Conservation (phyloP, 2,888 invertebrate species). For the Tinea pellionella region DNA sequence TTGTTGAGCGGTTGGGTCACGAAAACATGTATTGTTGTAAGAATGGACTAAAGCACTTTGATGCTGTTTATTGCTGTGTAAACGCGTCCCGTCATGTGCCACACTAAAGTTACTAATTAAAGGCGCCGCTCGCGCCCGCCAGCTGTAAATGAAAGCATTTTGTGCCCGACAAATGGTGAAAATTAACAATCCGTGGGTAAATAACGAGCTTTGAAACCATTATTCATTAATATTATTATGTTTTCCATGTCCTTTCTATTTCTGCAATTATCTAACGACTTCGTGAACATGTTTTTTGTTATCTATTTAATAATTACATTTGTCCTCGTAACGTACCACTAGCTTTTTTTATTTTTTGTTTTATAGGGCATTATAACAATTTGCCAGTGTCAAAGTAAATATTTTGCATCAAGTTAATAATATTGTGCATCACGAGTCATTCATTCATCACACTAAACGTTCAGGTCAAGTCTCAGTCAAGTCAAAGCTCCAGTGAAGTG, state of each 20-base stretch:
- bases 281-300: too few relatives aligned
- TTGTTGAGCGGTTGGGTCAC: slow-evolving; percentile 19
- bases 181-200: slow-evolving; percentile 9
- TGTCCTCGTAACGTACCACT: too few relatives aligned
- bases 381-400: too few relatives aligned
- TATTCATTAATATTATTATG: neutral
- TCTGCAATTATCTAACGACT: too few relatives aligned
- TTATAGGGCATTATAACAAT: too few relatives aligned
- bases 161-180: neutral
- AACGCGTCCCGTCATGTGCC: slow-evolving; percentile 19
- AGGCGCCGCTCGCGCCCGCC: neutral
- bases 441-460: too few relatives aligned
- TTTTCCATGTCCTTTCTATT: neutral
- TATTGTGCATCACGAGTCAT: too few relatives aligned
- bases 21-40: slow-evolving; percentile 13
- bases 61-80: slow-evolving; percentile 24
- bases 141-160: neutral
- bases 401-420: too few relatives aligned
- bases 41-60: slow-evolving; percentile 21
- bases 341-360: too few relatives aligned
- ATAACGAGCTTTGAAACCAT: neutral
- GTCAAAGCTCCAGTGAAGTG: too few relatives aligned
- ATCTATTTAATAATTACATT: too few relatives aligned
- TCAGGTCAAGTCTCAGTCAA: too few relatives aligned
- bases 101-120: slow-evolving; percentile 4